Percentiles rank a stretch among this genome's conserved stretches.
phyloP scores from a whole-genome alignment of 2,113 vertebrate species.

The Periophthalmodon schlosseri region DNA sequence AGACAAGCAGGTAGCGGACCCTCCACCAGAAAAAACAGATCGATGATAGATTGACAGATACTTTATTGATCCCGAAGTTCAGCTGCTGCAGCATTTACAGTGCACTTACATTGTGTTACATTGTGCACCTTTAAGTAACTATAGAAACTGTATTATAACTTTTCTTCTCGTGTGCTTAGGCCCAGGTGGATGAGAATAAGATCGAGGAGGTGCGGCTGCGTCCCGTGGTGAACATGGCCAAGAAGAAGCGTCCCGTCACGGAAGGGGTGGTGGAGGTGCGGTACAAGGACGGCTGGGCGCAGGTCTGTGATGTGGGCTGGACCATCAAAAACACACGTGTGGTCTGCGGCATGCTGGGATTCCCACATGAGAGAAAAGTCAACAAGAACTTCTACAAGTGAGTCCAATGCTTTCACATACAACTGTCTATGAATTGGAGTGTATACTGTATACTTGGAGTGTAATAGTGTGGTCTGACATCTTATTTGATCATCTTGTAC shows the following conservation, averaged over 20 bases:
- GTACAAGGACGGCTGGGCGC: slow-evolving; percentile 84
- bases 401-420: slow-evolving; percentile 40
- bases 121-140: background rate
- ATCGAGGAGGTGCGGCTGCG: slow-evolving; percentile 90
- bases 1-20: too few relatives aligned
- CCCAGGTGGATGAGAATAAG: slow-evolving; percentile 82
- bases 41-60: background rate
- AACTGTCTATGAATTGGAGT: background rate
- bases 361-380: slow-evolving; percentile 88
- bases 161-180: slow-evolving; percentile 30
- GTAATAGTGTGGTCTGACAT: background rate
- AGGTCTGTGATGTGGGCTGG: slow-evolving; percentile 92
- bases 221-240: slow-evolving; percentile 71
- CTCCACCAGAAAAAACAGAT: too few relatives aligned
- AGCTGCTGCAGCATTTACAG: too few relatives aligned
- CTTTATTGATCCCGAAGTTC: too few relatives aligned
- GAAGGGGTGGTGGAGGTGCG: slow-evolving; percentile 93
- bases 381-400: slow-evolving; percentile 97
- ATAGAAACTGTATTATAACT: too few relatives aligned
- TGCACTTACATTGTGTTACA: too few relatives aligned
- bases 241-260: slow-evolving; percentile 78
- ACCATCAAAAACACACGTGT: slow-evolving; percentile 85
- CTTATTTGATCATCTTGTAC: background rate
- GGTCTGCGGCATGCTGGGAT: slow-evolving; percentile 95
- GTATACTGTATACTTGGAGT: background rate